Evolutionary conservation across 2,888 invertebrate genomes (phyloP), one percentile per base, ranked within the genome.

Genomic region (Mythimna impura): DNA sequence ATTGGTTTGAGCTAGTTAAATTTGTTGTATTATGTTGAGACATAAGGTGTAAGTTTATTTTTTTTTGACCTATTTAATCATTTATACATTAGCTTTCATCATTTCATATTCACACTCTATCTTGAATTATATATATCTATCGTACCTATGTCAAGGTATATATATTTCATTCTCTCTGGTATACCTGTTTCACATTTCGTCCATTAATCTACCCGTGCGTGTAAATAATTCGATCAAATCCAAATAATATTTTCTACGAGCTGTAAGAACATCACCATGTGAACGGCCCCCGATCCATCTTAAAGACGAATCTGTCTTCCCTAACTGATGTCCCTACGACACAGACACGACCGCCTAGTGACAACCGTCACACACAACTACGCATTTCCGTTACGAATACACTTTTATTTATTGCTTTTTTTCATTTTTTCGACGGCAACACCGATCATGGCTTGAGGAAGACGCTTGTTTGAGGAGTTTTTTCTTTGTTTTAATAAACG

Each of bases 381-480:
- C 89, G 85, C 82, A 82, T 87, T 90, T 93, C 93, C 93, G 91
- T 86, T 87, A 77, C 84, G 77, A 77, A 88, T 87, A 83, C 82
- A 84, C 85, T 82, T 86, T 90, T 90, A 91, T 93, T 92, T 93
- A 93, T 93, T 87, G 85, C 86, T 78, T 78, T 89, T 86, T 89
- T 87, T 86, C 74, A 81, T 88, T 84, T 89, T 87, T 82, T 76
- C 63, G 87, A 89, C 90, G 78, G 81, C 84, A 79, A 71, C 83
- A 86, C 80, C 71, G 76, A 85, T 82, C 83, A 72, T 84, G 73
- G 78, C 76, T 83, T 76, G 47, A 76, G 61, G 81, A 79, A 73
- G 74, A 74, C 43, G 60, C 70, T 81, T 70, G 72, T 76, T 83
- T 65, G 71, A 64, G 71, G 66, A 52, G 50, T 71, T 82, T 63